Evolutionary conservation across 2,888 invertebrate genomes (phyloP).

Genomic region (Carterocephalus palaemon): DNA sequence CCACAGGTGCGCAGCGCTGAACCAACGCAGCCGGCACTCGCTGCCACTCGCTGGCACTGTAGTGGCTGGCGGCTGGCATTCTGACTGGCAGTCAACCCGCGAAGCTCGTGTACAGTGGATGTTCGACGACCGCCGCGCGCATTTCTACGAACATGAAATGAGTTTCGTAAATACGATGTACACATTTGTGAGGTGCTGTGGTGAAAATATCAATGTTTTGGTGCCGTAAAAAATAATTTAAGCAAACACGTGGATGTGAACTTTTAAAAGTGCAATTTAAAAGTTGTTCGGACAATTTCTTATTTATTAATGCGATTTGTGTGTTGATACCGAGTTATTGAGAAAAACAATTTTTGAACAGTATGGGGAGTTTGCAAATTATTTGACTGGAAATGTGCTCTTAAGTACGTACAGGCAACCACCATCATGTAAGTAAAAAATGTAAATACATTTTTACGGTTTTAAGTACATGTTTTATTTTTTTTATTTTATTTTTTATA

Average conservation of each 20-base stretch:
- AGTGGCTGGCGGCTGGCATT: too few relatives aligned
- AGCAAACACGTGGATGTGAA: slow-evolving; percentile 8
- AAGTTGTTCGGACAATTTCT: too few relatives aligned
- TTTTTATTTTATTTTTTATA: too few relatives aligned
- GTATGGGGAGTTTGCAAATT: too few relatives aligned
- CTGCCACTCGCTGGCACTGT: slow-evolving; percentile 8
- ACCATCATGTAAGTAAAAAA: too few relatives aligned
- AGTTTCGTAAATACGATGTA: slow-evolving; percentile 27
- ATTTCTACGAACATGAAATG: slow-evolving; percentile 29
- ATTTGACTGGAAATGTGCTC: too few relatives aligned
- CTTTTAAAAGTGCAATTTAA: slow-evolving; percentile 6
- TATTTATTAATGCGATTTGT: too few relatives aligned
- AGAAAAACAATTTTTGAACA: too few relatives aligned
- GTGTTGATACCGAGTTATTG: too few relatives aligned
- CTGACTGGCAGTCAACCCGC: slow-evolving; percentile 32
- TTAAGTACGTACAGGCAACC: too few relatives aligned
- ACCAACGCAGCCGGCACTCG: slow-evolving; percentile 13
- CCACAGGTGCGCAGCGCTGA: slow-evolving; percentile 36
- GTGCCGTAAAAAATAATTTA: slow-evolving; percentile 18
- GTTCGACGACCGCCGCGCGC: slow-evolving; percentile 13
- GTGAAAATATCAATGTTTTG: slow-evolving; percentile 21
- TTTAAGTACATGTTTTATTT: too few relatives aligned
- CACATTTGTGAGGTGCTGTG: slow-evolving; percentile 29
- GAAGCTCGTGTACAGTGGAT: slow-evolving; percentile 18
- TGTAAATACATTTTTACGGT: too few relatives aligned